Base-by-base conservation (phyloP, 2,797 vertebrate species). In the Margarornis squamiger region DNA sequence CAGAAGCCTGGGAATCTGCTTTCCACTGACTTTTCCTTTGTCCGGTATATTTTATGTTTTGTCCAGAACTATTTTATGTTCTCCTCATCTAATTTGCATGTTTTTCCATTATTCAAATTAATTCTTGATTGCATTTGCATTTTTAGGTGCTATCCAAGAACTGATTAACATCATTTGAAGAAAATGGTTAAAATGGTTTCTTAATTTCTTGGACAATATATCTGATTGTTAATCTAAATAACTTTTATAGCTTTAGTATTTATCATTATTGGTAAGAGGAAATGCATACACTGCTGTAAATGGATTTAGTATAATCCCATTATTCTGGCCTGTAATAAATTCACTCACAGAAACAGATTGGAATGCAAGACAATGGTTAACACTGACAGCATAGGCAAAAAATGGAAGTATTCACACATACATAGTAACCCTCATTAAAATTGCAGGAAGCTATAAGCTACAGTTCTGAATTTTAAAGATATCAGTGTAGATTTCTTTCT, bases 201-300 rank as follows among this genome's bases (percentile, higher is more conserved):
- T 61, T 71, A 83, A 82, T 84, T 86, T 92, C 48, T 78, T 81
- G 52, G 65, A 75, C 32, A 78, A 45, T 45, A 17, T 67, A 84
- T 90, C 34, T 76, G 79, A 49, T 54, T 46, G 36, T 29, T 85
- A 81, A 90, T 78, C 43, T 76, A 86, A 82, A 55, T 36, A 87
- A 65, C 26, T 45, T 77, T 76, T 74, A 76, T 7, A 74, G 61
- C 72, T 80, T 73, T 84, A 51, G 52, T 49, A 76, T 82, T 91
- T 93, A 39, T 48, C 45, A 68, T 66, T 74, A 90, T 61, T 78
- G 71, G 71, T 88, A 74, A 93, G 38, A 66, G 43, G 27, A 54
- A 95, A 81, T 52, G 79, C 71, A 93, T 36, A 86, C 20, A 36
- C 27, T 70, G 66, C 72, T 88, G 36, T 62, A 91, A 92, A 91